A percentile compares a stretch with the other conserved stretches of the same genome.
phyloP scores from a whole-genome alignment of 2,797 vertebrate genomes.

The Miopithecus talapoin region DNA sequence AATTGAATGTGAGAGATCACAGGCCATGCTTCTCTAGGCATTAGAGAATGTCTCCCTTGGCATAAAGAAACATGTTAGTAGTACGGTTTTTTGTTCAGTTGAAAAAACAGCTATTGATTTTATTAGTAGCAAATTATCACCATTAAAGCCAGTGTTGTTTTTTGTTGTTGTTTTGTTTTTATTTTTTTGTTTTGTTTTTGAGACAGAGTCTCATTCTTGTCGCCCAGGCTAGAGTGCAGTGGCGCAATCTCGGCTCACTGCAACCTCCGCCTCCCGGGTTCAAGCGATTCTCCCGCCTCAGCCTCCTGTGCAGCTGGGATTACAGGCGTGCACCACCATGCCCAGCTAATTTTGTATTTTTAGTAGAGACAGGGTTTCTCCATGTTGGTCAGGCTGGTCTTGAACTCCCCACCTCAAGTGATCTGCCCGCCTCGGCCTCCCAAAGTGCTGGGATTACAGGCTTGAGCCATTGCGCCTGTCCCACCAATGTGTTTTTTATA shows the following conservation, averaged over 20 bases:
- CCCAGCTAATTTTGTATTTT: neutral
- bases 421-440: neutral
- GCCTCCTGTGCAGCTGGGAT: neutral
- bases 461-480: too few species aligned
- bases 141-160: neutral
- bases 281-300: neutral
- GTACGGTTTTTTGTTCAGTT: neutral
- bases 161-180: too few species aligned
- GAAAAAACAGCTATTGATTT: neutral
- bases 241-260: neutral
- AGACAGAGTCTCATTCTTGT: neutral
- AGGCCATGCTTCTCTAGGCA: neutral
- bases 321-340: neutral
- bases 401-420: neutral
- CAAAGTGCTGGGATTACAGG: neutral
- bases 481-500: too few species aligned
- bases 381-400: neutral
- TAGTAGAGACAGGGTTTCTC: neutral
- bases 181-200: neutral
- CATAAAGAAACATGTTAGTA: neutral
- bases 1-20: neutral
- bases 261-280: neutral
- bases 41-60: neutral
- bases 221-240: neutral
- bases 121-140: neutral